A percentile compares a stretch with the other conserved stretches of the same genome.
Evolutionary conservation across 92 coral and sea anemone genomes (phyloP).

Genomic region (Porites rus): DNA sequence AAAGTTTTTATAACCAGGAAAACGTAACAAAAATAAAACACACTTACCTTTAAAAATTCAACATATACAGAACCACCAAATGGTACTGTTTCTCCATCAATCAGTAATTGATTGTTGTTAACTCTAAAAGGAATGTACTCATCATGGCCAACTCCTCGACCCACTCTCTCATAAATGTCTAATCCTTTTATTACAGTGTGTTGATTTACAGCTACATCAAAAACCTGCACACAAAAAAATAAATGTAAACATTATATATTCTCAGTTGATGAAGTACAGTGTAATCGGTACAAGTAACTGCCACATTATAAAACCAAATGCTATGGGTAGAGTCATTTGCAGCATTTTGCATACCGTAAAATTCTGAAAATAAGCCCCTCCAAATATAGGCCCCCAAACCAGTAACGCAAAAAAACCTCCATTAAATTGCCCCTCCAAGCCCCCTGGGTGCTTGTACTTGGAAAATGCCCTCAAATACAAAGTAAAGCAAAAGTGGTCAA

Average conservation of each 20-base stretch:
- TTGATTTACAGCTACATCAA: constrained; percentile 92
- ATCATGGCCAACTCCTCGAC: constrained; percentile 93
- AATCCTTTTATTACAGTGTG: constrained; percentile 90
- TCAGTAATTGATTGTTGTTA: constrained; percentile 75
- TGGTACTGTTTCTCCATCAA: constrained; percentile 79
- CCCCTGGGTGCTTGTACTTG: too few species aligned
- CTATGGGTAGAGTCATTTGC: too few species aligned
- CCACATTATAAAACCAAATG: too few species aligned
- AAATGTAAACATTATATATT: background rate
- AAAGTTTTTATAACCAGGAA: background rate
- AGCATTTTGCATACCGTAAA: too few species aligned
- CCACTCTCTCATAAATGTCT: constrained; percentile 99
- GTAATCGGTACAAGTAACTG: too few species aligned
- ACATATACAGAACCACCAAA: constrained; percentile 86
- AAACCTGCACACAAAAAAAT: constrained; percentile 71
- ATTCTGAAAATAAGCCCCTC: too few species aligned
- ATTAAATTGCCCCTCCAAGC: too few species aligned
- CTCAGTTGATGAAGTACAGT: background rate
- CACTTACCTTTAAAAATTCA: constrained; percentile 90
- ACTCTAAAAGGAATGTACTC: constrained; percentile 92
- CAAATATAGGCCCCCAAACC: too few species aligned
- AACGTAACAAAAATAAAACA: background rate
- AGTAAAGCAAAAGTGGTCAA: too few species aligned
- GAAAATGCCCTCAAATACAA: too few species aligned
- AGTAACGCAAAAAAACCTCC: too few species aligned